Conservation (phyloP, 1,140 invertebrate species). For the Philaenus spumarius region DNA sequence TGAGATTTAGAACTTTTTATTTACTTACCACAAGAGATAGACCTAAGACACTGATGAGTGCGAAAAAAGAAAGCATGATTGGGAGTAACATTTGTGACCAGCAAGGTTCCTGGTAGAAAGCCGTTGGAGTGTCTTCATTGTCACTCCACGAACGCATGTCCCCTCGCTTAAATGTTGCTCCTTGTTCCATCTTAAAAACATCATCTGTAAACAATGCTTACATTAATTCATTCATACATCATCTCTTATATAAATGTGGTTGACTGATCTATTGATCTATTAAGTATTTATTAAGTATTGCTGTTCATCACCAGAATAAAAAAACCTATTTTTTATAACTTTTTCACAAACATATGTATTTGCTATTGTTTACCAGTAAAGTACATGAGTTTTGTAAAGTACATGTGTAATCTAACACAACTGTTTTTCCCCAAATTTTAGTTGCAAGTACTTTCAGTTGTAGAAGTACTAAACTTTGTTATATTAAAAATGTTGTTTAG, state of each 20-base stretch:
- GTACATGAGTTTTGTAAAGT: too few species aligned
- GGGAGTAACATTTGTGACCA: slow-evolving; percentile 9
- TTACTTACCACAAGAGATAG: slow-evolving; percentile 18
- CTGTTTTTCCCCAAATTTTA: too few species aligned
- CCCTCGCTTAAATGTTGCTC: slow-evolving; percentile 4
- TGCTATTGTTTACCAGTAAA: too few species aligned
- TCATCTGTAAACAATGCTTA: slow-evolving; percentile 18
- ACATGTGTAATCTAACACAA: too few species aligned
- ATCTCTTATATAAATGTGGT: background rate
- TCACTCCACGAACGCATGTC: background rate
- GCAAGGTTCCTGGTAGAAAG: slow-evolving; percentile 6
- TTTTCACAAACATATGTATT: background rate
- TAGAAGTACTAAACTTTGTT: too few species aligned
- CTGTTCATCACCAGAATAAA: background rate
- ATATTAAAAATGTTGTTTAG: too few species aligned
- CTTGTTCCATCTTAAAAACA: slow-evolving; percentile 19
- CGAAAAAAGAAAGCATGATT: slow-evolving; percentile 9
- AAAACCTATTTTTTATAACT: background rate
- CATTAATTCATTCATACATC: background rate
- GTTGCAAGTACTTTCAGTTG: too few species aligned
- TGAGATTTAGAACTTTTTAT: too few species aligned
- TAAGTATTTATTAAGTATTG: too few species aligned
- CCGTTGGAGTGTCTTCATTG: background rate
- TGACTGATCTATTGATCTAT: background rate
- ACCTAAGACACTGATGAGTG: slow-evolving; percentile 12